phyloP scores from a whole-genome alignment of 2,113 vertebrate species.

The Xiphophorus hellerii region DNA sequence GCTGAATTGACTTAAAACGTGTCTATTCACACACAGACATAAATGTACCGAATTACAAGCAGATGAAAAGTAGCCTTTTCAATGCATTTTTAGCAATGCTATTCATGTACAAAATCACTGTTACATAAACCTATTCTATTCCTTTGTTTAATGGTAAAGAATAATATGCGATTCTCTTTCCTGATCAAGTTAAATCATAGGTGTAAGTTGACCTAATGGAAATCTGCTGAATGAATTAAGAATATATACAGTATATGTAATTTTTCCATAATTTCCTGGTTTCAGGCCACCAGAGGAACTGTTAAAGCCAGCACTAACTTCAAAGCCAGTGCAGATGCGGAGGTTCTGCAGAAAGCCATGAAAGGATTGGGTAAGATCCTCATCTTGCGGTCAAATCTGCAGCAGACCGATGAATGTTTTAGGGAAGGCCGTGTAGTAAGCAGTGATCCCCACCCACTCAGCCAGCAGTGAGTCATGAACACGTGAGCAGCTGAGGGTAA shows the following conservation, averaged over 20 bases:
- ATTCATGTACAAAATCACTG: too few species aligned
- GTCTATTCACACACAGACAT: too few species aligned
- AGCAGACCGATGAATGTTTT: conserved; percentile 8
- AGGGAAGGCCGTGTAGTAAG: conserved; percentile 17
- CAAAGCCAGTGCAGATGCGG: conserved; percentile 88
- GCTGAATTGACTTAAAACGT: too few species aligned
- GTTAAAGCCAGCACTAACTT: conserved; percentile 85
- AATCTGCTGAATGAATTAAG: too few species aligned
- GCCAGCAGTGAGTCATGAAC: conserved; percentile 42
- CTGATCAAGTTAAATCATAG: too few species aligned
- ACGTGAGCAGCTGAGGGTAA: conserved; percentile 27
- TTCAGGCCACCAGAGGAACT: conserved; percentile 84
- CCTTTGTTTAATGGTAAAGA: too few species aligned
- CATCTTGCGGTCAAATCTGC: conserved; percentile 7
- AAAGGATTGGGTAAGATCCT: conserved; percentile 90
- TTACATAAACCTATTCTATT: too few species aligned
- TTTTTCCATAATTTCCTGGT: conserved; percentile 12
- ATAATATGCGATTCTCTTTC: neutral
- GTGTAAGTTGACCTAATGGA: too few species aligned
- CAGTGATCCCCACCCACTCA: conserved; percentile 29
- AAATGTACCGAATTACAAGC: too few species aligned
- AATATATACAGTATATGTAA: neutral
- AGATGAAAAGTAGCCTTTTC: too few species aligned
- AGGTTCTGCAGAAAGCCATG: conserved; percentile 91
- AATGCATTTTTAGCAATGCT: too few species aligned